Evolutionary conservation across 2,888 invertebrate genomes (phyloP).

Genomic region (Lasioglossum lativentre): DNA sequence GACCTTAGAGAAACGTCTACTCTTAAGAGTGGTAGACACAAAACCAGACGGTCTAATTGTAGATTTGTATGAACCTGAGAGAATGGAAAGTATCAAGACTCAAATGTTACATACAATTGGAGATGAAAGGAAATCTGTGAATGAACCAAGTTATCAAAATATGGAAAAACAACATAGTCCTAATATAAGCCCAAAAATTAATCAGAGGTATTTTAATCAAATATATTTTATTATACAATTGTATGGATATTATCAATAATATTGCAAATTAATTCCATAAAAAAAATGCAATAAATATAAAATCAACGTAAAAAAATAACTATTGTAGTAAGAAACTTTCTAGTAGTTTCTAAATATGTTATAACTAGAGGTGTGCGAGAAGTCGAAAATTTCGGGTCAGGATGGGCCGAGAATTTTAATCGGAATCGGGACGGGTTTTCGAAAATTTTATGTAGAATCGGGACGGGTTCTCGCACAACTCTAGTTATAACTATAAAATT

Average conservation of each 20-base stretch:
- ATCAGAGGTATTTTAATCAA: slow-evolving; percentile 52
- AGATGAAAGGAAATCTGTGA: slow-evolving; percentile 29
- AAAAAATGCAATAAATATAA: slow-evolving; percentile 71
- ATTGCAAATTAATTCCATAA: slow-evolving; percentile 7
- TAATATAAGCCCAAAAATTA: slow-evolving; percentile 31
- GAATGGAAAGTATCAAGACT: slow-evolving; percentile 52
- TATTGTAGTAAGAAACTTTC: slow-evolving; percentile 38
- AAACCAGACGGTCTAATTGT: slow-evolving; percentile 87
- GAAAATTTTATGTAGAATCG: too few species aligned
- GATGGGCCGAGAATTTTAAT: too few species aligned
- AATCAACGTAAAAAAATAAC: slow-evolving; percentile 73
- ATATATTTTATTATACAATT: slow-evolving; percentile 9
- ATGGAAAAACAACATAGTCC: slow-evolving; percentile 34
- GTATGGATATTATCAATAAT: background rate
- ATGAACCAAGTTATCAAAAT: slow-evolving; percentile 31
- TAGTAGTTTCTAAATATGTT: background rate
- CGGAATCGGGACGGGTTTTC: too few species aligned
- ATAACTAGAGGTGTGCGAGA: too few species aligned
- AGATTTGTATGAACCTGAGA: slow-evolving; percentile 86
- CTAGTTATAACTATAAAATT: too few species aligned
- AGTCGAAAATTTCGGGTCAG: too few species aligned
- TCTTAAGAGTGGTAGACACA: slow-evolving; percentile 87
- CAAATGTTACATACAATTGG: slow-evolving; percentile 74
- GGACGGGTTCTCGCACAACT: too few species aligned
- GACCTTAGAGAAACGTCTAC: slow-evolving; percentile 88